Percentiles rank a stretch among this genome's conserved stretches.
Evolutionary conservation across 1,140 invertebrate species (phyloP).

Genomic region (Doryteuthis pealeii): DNA sequence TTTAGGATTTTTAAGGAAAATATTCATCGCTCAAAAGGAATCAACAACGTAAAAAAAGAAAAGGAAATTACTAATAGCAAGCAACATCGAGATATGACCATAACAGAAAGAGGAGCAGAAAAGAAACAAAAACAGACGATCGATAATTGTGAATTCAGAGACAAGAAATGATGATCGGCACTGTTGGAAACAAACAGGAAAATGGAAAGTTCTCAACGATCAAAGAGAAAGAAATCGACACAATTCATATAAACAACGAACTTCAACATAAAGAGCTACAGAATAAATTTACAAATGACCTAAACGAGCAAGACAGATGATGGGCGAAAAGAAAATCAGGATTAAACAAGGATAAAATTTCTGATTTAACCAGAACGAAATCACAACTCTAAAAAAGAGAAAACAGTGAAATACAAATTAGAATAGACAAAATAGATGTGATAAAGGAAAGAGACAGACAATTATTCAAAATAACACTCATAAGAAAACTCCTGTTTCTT

Average conservation of each 20-base stretch:
- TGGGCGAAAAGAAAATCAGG: not conserved
- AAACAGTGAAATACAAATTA: no score
- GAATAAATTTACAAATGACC: not conserved
- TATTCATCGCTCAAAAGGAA: not conserved
- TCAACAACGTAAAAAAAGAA: not conserved
- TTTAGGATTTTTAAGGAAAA: not conserved
- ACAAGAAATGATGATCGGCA: constrained; percentile 39
- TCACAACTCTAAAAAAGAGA: no score
- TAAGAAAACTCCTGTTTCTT: no score
- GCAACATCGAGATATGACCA: constrained; percentile 19
- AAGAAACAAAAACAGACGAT: constrained; percentile 33
- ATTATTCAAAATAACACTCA: no score
- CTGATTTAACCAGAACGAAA: not conserved
- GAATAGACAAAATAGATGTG: no score
- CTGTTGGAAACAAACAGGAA: constrained; percentile 39
- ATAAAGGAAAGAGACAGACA: no score
- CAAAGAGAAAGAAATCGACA: constrained; percentile 38
- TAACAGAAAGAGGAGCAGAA: constrained; percentile 20
- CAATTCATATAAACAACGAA: constrained; percentile 23
- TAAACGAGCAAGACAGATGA: not conserved
- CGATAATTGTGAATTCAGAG: constrained; percentile 37
- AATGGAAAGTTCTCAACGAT: constrained; percentile 36
- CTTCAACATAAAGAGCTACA: not conserved
- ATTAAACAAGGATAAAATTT: not conserved
- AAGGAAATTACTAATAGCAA: not conserved